Base-by-base conservation (phyloP, 2,113 vertebrate genomes). In the Macquaria ambigua region DNA sequence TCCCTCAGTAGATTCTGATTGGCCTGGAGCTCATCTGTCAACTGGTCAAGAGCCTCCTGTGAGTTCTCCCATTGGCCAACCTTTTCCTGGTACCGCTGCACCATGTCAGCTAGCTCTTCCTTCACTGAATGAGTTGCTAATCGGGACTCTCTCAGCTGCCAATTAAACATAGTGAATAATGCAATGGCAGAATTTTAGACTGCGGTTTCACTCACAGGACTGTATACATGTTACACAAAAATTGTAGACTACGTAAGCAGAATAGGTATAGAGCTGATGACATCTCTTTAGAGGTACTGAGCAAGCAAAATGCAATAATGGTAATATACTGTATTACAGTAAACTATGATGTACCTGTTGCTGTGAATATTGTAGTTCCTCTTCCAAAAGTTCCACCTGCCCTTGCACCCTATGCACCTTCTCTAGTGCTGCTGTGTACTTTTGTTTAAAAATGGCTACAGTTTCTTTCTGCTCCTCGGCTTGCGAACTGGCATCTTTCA, bases 21-120 rank as follows among this genome's bases (percentile, higher is more conserved):
- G 74, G 90, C 81, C 91, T 91, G 81, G 55, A 96, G 89, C 61
- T 96, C 91, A 70, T 95, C 85, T 1, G 77, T 92, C 85, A 95
- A 68, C 79, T 94, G 91, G 74, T 95, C 91, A 56, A 95, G 83
- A 7, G 64, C 92, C 75, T 95, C 94, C 86, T 94, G 89, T 1
- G 92, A 91, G 66, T 28, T 86, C 86, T 96, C 93, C 92, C 92
- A 92, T n/a, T 96, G 88, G 56, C 76, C 74, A 21, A 91, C 88
- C 78, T 94, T 95, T 61, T 95, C 85, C 58, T 90, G 87, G 78
- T 93, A 93, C 52, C 82, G 90, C 81, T 55, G 67, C 58, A 85
- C 88, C 58, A 87, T 89, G 84, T 91, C 93, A 46, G 86, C 83
- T 34, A 96, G 72, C 91, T 96, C 91, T 21, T 85, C 87, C 87